Base-by-base conservation (phyloP, 2,888 invertebrate genomes). In the Xylocampa areola region DNA sequence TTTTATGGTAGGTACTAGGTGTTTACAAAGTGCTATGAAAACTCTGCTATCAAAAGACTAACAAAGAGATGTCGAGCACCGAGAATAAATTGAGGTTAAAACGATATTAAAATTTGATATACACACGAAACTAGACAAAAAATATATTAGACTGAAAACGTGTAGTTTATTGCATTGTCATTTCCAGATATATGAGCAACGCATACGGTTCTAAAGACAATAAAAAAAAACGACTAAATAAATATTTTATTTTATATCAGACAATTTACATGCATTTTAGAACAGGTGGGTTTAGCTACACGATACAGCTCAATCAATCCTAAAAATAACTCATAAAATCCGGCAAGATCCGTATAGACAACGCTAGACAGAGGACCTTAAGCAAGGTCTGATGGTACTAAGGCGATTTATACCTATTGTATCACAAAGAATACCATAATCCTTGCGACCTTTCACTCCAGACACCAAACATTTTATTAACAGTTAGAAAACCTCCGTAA, bases 401-500 rank as follows among this genome's bases (percentile, higher is more conserved):
- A 23, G 23, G 7, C 5, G 6, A 21, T n/a, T n/a, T n/a, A n/a
- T n/a, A n/a, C 2, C 21, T 21, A 21, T 5, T 21, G 21, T 32
- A 32, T 41, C 4, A 4, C 17, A n/a, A 17, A 17, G 17, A 13
- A 45, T 27, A 61, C 45, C n/a, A 61, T 62, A 11, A 51, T 43
- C 25, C 41, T 8, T 29, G 32, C 16, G 35, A 53, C 39, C 30
- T 57, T 66, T 50, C 13, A 17, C 41, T 16, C 11, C 23, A 8
- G 5, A 23, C 21, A 29, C 25, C 17, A 25, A 23, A 63, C 25
- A 21, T 29, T 14, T 30, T 35, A 54, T 16, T 19, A 35, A 48
- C 17, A 29, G 32, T 27, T 17, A 52, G 17, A 30, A 70, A 66
- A 60, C 35, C 41, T 49, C 11, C 0, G 77, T 47, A 57, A 74